Base-by-base conservation (phyloP, 1,140 invertebrate species). In the Daktulosphaira vitifoliae region DNA sequence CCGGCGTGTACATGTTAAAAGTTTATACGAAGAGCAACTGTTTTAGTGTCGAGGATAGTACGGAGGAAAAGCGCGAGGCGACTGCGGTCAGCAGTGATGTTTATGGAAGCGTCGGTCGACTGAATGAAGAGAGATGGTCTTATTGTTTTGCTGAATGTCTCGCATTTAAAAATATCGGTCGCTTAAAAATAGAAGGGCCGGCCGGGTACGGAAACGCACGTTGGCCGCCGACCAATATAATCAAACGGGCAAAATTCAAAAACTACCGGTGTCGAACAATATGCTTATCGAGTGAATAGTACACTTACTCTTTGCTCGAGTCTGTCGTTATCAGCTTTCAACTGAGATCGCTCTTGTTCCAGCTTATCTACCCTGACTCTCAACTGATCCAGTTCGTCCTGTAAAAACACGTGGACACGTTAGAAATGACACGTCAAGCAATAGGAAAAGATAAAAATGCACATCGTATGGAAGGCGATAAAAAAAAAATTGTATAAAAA, bases 311-410 rank as follows among this genome's bases (percentile, higher is more conserved):
- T 92, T 65, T 84, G 83, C 76, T 96, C 92, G 65, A 95, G 77
- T 77, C 86, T 87, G 71, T 93, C 90, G 73, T 89, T 92, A 70
- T 91, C 86, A 70, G 85, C 83, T 77, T 95, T 94, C 72, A 92
- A 80, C 69, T 86, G 82, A 70, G 82, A 84, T 66, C 89, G 81
- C 73, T 96, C 92, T 71, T 81, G 82, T 73, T 96, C 92, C 68
- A 91, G 76, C 75, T 89, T 91, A 54, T 95, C 91, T 68, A 91
- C 75, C 74, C 90, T 91, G 1, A 80, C 74, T 68, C 85, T 84
- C 64, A 96, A 76, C n/a, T 83, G 78, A 68, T 92, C 87, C 68
- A 96, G 75, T 77, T 96, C 89, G 69, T 90, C 86, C 89, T 92
- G 78, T 4, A 33, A 33, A 33, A 62, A 18, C 16, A 11, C 33